phyloP scores from a whole-genome alignment of 2,797 vertebrate genomes.

The Spondyliosoma cantharus region DNA sequence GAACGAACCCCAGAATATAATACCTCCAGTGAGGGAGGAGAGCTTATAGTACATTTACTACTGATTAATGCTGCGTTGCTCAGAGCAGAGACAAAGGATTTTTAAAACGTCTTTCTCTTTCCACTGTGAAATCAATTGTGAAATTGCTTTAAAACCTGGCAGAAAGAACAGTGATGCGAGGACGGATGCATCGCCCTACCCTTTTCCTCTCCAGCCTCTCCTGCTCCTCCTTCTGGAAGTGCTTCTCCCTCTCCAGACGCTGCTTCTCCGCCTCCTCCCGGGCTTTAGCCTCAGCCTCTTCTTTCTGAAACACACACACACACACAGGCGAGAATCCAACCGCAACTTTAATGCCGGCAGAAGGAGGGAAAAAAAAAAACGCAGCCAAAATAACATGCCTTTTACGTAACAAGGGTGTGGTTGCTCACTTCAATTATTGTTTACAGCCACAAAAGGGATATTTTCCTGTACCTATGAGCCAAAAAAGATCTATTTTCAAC shows the following conservation, averaged over 20 bases:
- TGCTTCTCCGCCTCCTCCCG: conserved; percentile 93
- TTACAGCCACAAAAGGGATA: conserved; percentile 61
- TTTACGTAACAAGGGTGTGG: conserved; percentile 65
- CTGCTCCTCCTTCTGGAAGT: conserved; percentile 97
- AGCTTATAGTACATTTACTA: conserved; percentile 5
- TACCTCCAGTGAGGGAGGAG: conserved; percentile 9
- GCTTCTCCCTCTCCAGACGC: conserved; percentile 94
- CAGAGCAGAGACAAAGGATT: neutral
- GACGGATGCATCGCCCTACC: conserved; percentile 77
- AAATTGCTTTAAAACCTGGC: conserved; percentile 11
- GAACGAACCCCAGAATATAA: conserved; percentile 35
- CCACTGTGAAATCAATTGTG: neutral
- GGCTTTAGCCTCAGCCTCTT: conserved; percentile 91
- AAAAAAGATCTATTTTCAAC: conserved; percentile 65
- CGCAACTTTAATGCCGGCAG: conserved; percentile 46
- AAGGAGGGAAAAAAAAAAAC: conserved; percentile 19
- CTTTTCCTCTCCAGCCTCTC: conserved; percentile 95
- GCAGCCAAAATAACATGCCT: conserved; percentile 64
- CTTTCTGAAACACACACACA: conserved; percentile 88
- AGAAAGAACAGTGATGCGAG: conserved; percentile 36
- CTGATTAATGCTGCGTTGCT: conserved; percentile 17
- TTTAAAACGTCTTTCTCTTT: too few relatives aligned
- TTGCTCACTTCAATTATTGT: conserved; percentile 67
- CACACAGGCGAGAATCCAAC: conserved; percentile 67
- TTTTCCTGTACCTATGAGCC: conserved; percentile 58